Evolutionary conservation across 2,888 invertebrate genomes (phyloP), one percentile per base, ranked within the genome.

Genomic region (Girardia tigrina): DNA sequence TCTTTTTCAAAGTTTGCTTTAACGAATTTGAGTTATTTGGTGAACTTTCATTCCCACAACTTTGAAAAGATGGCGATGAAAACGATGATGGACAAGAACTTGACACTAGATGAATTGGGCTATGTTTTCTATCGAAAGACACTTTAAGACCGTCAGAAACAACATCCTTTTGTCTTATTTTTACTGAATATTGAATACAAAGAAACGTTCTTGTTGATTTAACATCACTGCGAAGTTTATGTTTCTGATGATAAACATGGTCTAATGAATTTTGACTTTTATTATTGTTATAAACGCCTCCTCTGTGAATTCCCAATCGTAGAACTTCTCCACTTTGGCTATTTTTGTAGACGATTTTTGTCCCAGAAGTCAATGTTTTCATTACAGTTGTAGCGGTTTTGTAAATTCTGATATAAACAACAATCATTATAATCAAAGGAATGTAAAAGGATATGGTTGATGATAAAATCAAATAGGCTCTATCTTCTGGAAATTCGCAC

Each of bases 381-480:
- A 92, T 93, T 85, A 94, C 94, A 80, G 90, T 90, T 0, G 91
- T 90, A 1, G 95, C 95, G 1, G 94, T 94, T 70, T 91, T 88
- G 85, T 95, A 95, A 80, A 95, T 95, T 79, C 91, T 89, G 84
- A 91, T 94, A 84, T 98, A 98, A 1, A 95, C 95, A 85, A 95
- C 95, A 79, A 97, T 91, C 93, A 98, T 98, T 76, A 98, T 92
- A 83, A 92, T 89, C 29, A 97, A 86, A 28, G 98, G 98, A 80
- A 94, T 88, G 85, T 97, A 98, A 86, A 98, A 98, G 26, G 95
- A 95, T 81, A 98, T 92, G 79, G 93, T 90, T 72, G 95, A 95
- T 16, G 95, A 95, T 86, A 97, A 94, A 83, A 95, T 90, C 79
- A 98, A 88, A 85, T 98, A 98, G 77, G 92, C 92, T 80, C 92